Conservation (phyloP, 2,888 invertebrate species). For the Homarus gammarus region DNA sequence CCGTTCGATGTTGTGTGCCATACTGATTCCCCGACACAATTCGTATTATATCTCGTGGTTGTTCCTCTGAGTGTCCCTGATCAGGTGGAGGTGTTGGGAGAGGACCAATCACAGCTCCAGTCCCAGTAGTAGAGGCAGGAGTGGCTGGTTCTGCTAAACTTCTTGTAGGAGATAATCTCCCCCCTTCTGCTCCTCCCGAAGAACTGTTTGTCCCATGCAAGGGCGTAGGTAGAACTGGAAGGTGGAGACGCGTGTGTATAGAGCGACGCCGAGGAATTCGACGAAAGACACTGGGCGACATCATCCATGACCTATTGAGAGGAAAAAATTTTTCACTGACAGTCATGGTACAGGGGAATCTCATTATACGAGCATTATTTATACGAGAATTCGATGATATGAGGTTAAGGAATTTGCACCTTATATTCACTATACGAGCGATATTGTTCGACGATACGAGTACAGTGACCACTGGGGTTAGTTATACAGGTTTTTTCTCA, state of each 20-base stretch:
- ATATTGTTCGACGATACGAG: too few species aligned
- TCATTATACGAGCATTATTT: too few species aligned
- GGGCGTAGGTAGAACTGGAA: conserved; percentile 20
- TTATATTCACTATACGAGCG: too few species aligned
- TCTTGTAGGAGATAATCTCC: conserved; percentile 17
- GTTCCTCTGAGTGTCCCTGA: conserved; percentile 26
- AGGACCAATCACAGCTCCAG: conserved; percentile 36
- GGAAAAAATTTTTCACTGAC: background rate
- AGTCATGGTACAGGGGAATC: too few species aligned
- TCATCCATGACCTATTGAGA: conserved; percentile 27
- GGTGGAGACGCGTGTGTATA: conserved; percentile 20
- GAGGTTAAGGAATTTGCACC: too few species aligned
- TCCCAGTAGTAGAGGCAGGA: background rate
- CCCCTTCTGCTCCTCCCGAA: background rate
- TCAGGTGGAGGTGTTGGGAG: conserved; percentile 33
- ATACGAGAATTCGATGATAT: too few species aligned
- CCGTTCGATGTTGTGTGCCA: conserved; percentile 22
- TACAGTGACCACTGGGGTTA: too few species aligned
- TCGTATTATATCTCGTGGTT: conserved; percentile 14
- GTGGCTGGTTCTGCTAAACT: background rate
- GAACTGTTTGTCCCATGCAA: conserved; percentile 25
- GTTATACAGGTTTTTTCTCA: too few species aligned
- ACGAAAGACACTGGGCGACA: conserved; percentile 28
- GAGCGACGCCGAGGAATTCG: conserved; percentile 31
- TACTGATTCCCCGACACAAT: conserved; percentile 17